These are phyloP conservation scores for Artibeus jamaicensis DNA, from an alignment of 2,797 vertebrate species.

Conservation along the genomic window DNA sequence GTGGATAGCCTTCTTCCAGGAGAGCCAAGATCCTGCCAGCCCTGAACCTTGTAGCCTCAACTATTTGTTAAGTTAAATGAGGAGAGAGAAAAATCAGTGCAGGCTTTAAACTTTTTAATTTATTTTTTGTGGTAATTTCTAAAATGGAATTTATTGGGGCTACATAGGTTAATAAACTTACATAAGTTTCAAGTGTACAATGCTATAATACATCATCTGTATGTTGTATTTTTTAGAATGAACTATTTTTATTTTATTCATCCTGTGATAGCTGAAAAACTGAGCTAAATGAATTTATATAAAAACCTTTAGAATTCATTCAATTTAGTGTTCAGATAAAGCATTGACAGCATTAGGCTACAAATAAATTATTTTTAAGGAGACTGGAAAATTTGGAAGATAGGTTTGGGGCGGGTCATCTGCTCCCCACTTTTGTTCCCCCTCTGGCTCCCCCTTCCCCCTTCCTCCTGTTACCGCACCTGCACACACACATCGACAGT, in stretches of 20 bases:
- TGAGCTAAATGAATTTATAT: conserved; percentile 3
- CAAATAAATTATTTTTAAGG: conserved; percentile 31
- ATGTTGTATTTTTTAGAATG: conserved; percentile 35
- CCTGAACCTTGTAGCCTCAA: conserved; percentile 35
- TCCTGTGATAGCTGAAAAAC: background rate
- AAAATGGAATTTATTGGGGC: background rate
- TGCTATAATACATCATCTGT: background rate
- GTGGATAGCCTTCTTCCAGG: conserved; percentile 22
- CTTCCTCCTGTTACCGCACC: no score
- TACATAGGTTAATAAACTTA: background rate
- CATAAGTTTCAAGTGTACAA: background rate
- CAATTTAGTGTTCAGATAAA: conserved; percentile 30
- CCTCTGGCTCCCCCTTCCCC: no score
- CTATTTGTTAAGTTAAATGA: conserved; percentile 44
- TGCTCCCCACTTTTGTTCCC: background rate
- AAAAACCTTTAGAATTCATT: conserved; percentile 41
- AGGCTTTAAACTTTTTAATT: background rate
- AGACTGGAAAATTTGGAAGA: background rate
- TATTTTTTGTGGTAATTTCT: background rate
- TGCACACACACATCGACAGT: background rate
- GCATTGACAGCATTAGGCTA: background rate
- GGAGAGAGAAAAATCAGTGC: background rate
- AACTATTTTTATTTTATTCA: conserved; percentile 60
- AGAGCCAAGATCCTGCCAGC: conserved; percentile 20
- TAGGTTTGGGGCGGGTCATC: background rate